Evolutionary conservation across 64 coral and sea anemone species (phyloP).

Genomic region (Catalaphyllia jardinei): DNA sequence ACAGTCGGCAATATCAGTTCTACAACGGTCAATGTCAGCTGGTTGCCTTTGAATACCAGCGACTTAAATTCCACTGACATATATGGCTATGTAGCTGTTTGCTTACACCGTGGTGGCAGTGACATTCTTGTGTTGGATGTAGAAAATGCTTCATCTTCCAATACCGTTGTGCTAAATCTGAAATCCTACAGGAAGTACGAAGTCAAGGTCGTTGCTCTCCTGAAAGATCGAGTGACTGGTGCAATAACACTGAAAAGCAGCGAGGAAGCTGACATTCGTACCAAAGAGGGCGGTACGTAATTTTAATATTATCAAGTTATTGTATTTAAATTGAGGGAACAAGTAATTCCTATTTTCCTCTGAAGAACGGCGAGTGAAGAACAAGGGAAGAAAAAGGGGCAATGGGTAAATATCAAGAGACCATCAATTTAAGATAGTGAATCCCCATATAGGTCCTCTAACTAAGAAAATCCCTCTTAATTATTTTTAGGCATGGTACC

Average conservation of each 20-base stretch:
- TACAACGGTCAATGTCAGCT: not conserved
- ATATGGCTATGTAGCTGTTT: not conserved
- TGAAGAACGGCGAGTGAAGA: no score
- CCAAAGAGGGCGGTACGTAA: not conserved
- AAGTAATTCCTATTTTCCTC: no score
- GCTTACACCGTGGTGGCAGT: not conserved
- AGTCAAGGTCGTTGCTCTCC: not conserved
- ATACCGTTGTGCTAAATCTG: not conserved
- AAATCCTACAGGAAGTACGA: not conserved
- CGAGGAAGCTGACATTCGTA: not conserved
- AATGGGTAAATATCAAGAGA: no score
- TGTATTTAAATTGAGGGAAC: no score
- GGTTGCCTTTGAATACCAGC: not conserved
- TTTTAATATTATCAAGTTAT: not conserved
- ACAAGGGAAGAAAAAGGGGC: no score
- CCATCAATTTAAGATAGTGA: no score
- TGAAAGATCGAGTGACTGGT: not conserved
- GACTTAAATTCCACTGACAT: not conserved
- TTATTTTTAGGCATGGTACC: no score
- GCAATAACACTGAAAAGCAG: not conserved
- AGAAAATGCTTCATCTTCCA: not conserved
- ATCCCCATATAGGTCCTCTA: no score
- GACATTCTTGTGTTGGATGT: not conserved
- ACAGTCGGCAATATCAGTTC: not conserved
- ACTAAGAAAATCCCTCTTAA: no score